Percentiles rank a stretch among this genome's conserved stretches.
These are phyloP conservation scores for Caenorhabditis japonica DNA, from an alignment of 2,888 invertebrate genomes.

Conservation along the genomic window DNA sequence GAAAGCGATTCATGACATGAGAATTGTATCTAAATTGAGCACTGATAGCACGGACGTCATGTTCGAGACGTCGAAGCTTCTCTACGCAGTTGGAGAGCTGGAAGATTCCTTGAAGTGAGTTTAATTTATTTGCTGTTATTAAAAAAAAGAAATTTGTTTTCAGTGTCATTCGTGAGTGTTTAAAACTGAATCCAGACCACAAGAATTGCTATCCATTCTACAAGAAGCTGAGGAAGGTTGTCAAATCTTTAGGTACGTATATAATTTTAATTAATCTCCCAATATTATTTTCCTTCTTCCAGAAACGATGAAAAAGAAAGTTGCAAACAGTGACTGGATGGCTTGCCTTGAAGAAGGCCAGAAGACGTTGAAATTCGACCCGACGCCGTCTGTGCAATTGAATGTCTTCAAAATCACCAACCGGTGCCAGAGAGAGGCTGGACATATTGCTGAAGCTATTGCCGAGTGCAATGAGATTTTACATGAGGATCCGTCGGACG, in stretches of 20 bases:
- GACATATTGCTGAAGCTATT: slow-evolving; percentile 85
- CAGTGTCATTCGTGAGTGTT: slow-evolving; percentile 93
- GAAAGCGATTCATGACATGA: slow-evolving; percentile 78
- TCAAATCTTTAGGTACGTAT: slow-evolving; percentile 77
- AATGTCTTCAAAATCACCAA: slow-evolving; percentile 86
- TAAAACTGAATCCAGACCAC: slow-evolving; percentile 96
- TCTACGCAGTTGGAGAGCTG: slow-evolving; percentile 92
- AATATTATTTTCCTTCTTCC: neutral
- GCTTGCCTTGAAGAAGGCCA: slow-evolving; percentile 84
- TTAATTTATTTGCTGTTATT: slow-evolving; percentile 1
- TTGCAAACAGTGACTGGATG: slow-evolving; percentile 78
- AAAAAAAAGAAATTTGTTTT: slow-evolving; percentile 43
- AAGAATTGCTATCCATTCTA: slow-evolving; percentile 95
- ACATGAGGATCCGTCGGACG: slow-evolving; percentile 83
- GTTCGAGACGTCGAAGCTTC: slow-evolving; percentile 86
- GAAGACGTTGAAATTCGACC: slow-evolving; percentile 82
- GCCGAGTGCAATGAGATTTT: slow-evolving; percentile 86
- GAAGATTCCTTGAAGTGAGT: slow-evolving; percentile 88
- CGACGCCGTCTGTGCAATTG: slow-evolving; percentile 80
- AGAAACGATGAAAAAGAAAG: slow-evolving; percentile 49
- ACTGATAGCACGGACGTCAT: slow-evolving; percentile 92
- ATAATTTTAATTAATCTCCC: neutral
- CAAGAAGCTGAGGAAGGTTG: slow-evolving; percentile 93
- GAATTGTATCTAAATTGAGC: slow-evolving; percentile 86
- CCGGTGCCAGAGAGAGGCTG: slow-evolving; percentile 83